Evolutionary conservation across 2,113 vertebrate genomes (phyloP).

Genomic region (Phasianus colchicus): DNA sequence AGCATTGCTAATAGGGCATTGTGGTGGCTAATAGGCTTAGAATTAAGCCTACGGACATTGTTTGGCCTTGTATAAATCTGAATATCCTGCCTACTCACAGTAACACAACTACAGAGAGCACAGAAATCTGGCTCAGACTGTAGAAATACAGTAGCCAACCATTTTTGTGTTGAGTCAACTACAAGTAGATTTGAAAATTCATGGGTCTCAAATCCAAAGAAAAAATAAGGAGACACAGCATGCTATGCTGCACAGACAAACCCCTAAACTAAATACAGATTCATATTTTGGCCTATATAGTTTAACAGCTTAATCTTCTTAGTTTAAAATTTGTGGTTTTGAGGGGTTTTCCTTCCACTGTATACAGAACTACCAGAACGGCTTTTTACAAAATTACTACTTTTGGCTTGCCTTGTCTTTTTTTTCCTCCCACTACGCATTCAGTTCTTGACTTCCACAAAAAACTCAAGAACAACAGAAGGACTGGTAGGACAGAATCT

Average conservation of each 20-base stretch:
- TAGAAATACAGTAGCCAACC: conserved; percentile 40
- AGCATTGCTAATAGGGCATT: conserved; percentile 38
- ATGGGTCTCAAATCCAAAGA: conserved; percentile 36
- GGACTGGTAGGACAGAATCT: not conserved
- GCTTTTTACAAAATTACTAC: conserved; percentile 40
- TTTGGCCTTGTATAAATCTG: conserved; percentile 46
- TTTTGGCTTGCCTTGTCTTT: conserved; percentile 60
- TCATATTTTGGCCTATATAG: conserved; percentile 7
- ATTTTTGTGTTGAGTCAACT: conserved; percentile 50
- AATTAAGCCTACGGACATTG: conserved; percentile 47
- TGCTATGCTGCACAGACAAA: conserved; percentile 22
- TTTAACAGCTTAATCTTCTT: conserved; percentile 58
- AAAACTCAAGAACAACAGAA: not conserved
- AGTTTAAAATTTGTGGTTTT: conserved; percentile 27
- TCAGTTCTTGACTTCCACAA: not conserved
- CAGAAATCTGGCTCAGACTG: conserved; percentile 4
- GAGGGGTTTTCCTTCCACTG: conserved; percentile 16
- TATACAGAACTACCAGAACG: conserved; percentile 17
- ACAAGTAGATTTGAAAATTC: conserved; percentile 51
- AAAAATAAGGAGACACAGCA: conserved; percentile 21
- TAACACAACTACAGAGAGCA: not conserved
- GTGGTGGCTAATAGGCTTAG: conserved; percentile 51
- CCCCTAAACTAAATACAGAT: conserved; percentile 17
- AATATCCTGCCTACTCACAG: conserved; percentile 60
- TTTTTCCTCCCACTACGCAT: conserved; percentile 34